Evolutionary conservation across 2,888 invertebrate species (phyloP), one percentile per base, ranked within the genome.

Genomic region (Schizaphis graminum): DNA sequence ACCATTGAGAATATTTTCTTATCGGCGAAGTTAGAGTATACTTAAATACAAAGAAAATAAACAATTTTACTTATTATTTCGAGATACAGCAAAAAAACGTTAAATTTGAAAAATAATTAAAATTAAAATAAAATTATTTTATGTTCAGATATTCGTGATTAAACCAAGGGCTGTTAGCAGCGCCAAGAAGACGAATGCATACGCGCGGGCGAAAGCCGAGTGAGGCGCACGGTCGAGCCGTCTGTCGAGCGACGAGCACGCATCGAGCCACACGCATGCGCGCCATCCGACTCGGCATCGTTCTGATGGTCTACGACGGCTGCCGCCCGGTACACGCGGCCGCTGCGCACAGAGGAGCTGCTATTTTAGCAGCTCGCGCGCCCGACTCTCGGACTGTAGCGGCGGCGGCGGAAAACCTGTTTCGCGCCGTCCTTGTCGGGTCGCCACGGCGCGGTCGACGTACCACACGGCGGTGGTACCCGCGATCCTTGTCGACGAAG

Each of bases 401-500:
- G 67, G 4, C 87, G 44, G n/a, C 57, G 26, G 56, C 56, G 35
- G 89, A 26, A 93, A 93, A 93, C 93, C 93, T 85, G 93, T 93
- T 93, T 93, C 93, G 56, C 84, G 93, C 93, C 93, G 93, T 93
- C 93, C 93, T 93, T 93, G 93, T 93, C 93, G 89, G 93, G 93
- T 93, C 93, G 85, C 90, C 85, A 77, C 77, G 93, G 47, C 8
- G 67, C 56, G 89, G 61, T 21, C 86, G 84, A n/a, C 92, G 89
- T 93, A 84, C 93, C 86, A 35, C 85, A 57, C 91, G 86, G 77
- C 77, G 87, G 86, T 57, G 35, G 35, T 41, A 77, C 91, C 85
- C 91, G 91, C 85, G 91, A 91, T 91, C 91, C 91, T 91, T 85
- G 91, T 53, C 77, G 61, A 16, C 61, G 89, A 21, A 57, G 90